phyloP scores from a whole-genome alignment of 1,140 invertebrate genomes.

The Macrocentrus cingulum region DNA sequence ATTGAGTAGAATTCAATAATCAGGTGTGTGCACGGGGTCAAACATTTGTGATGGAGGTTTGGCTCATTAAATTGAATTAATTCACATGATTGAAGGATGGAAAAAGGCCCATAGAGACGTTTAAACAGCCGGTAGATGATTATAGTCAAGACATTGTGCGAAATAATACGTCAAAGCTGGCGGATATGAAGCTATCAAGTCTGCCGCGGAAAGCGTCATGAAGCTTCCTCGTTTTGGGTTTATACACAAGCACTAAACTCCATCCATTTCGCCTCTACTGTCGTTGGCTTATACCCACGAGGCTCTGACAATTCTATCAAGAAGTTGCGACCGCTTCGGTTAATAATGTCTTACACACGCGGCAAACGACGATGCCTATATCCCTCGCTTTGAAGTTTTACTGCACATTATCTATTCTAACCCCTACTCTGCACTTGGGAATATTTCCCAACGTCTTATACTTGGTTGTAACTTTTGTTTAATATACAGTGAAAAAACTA shows the following conservation, averaged over 20 bases:
- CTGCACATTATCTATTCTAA: no score
- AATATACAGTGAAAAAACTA: no score
- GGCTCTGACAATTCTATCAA: constrained; percentile 36
- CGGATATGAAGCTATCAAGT: constrained; percentile 39
- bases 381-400: no score
- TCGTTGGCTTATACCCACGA: background rate
- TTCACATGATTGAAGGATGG: no score
- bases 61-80: background rate
- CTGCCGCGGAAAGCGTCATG: background rate
- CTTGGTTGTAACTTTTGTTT: no score
- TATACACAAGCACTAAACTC: constrained; percentile 5
- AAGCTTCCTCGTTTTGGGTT: background rate
- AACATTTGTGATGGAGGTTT: background rate
- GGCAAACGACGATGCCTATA: no score
- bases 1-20: no score
- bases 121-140: no score
- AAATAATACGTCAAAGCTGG: constrained; percentile 30
- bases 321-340: constrained; percentile 38
- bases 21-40: background rate
- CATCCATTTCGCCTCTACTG: background rate
- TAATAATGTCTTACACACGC: constrained; percentile 38
- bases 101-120: no score
- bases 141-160: constrained; percentile 3
- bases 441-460: no score
- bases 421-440: no score